These are phyloP conservation scores for Porites lobata DNA, from an alignment of 92 coral and sea anemone species.

Conservation along the genomic window DNA sequence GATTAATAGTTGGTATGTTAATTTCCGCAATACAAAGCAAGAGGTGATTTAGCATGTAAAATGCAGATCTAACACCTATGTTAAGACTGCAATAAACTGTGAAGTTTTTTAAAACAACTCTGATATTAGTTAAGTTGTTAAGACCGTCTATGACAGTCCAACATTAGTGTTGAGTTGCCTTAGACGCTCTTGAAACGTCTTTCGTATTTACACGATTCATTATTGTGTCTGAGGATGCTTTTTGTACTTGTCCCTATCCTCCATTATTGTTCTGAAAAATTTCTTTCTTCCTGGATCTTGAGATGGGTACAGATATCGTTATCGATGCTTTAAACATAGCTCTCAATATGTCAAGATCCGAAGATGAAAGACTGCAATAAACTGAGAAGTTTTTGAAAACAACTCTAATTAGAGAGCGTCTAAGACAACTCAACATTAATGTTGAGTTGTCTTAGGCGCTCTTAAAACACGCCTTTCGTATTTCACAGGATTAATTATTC, in stretches of 20 bases:
- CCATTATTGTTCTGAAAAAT: slow-evolving; percentile 24
- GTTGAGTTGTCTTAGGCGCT: too few relatives aligned
- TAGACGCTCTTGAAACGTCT: slow-evolving; percentile 19
- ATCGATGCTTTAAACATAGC: slow-evolving; percentile 20
- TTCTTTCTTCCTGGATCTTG: slow-evolving; percentile 25
- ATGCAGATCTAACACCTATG: not conserved
- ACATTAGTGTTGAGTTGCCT: slow-evolving; percentile 1
- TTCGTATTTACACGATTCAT: slow-evolving; percentile 7
- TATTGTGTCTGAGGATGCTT: slow-evolving; percentile 33
- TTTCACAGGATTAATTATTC: too few relatives aligned
- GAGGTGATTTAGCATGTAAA: not conserved
- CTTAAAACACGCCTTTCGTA: too few relatives aligned
- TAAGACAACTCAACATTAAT: too few relatives aligned
- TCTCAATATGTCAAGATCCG: slow-evolving; percentile 32
- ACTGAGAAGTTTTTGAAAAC: too few relatives aligned
- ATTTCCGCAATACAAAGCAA: slow-evolving; percentile 3
- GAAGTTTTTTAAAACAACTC: too few relatives aligned
- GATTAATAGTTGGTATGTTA: not conserved
- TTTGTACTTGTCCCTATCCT: slow-evolving; percentile 22
- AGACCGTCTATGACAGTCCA: not conserved
- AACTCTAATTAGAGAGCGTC: too few relatives aligned
- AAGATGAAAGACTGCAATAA: slow-evolving; percentile 1
- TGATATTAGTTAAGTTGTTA: too few relatives aligned
- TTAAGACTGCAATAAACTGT: not conserved
- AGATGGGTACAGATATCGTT: slow-evolving; percentile 30